These are phyloP conservation scores for Sus cebifrons DNA, from an alignment of 2,797 vertebrate species.

Conservation along the genomic window DNA sequence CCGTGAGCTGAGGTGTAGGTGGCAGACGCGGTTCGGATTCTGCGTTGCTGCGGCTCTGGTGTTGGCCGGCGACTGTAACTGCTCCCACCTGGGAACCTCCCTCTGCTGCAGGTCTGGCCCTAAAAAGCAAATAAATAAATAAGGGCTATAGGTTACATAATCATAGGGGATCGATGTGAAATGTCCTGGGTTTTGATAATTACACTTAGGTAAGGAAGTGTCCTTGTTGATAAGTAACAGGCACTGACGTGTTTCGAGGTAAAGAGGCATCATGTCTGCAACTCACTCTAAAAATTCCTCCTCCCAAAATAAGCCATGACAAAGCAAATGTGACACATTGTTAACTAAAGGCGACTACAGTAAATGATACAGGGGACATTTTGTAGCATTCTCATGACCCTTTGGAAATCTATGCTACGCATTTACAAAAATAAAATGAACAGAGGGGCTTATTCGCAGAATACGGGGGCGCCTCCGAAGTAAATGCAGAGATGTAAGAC, in stretches of 20 bases:
- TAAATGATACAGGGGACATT: background rate
- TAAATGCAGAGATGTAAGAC: slow-evolving; percentile 28
- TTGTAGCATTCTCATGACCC: slow-evolving; percentile 21
- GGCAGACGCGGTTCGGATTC: too few species aligned
- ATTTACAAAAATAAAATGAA: slow-evolving; percentile 35
- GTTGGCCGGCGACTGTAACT: too few species aligned
- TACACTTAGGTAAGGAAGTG: background rate
- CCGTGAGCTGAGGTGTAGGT: too few species aligned
- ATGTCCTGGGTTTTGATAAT: slow-evolving; percentile 41
- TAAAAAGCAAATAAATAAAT: too few species aligned
- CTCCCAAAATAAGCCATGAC: background rate
- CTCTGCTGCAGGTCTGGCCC: too few species aligned
- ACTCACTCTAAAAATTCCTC: slow-evolving; percentile 37
- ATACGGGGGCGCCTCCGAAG: background rate
- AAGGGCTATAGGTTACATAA: background rate
- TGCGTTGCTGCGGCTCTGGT: too few species aligned
- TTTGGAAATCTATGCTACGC: slow-evolving; percentile 48
- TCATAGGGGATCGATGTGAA: slow-evolving; percentile 16
- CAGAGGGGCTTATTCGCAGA: background rate
- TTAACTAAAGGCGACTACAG: slow-evolving; percentile 14
- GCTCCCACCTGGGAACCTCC: too few species aligned
- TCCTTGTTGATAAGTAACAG: slow-evolving; percentile 39
- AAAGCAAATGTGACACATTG: slow-evolving; percentile 23
- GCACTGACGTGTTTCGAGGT: slow-evolving; percentile 39
- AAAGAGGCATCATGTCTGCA: background rate